Conservation (phyloP, 2,797 vertebrate genomes). For the Botia kubotai region DNA sequence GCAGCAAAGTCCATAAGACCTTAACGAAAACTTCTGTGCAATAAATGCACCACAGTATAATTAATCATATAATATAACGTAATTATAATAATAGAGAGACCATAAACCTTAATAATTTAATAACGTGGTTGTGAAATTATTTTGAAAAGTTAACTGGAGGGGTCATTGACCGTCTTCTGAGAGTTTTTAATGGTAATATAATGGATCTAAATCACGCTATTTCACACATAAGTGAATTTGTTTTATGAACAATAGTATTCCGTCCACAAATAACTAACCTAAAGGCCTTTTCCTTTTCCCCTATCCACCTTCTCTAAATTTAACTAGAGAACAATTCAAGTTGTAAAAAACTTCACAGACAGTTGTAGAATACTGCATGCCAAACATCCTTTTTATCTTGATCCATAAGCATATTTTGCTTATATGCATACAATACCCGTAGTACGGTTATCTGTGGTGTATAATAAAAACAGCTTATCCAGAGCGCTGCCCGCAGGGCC, state of each 20-base stretch:
- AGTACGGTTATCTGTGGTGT: constrained; percentile 72
- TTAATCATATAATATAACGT: not conserved
- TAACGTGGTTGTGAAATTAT: not conserved
- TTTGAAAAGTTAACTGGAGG: not conserved
- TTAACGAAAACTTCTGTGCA: not conserved
- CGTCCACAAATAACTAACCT: not conserved
- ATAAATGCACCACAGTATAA: not conserved
- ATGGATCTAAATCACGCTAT: not conserved
- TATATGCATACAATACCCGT: constrained; percentile 68
- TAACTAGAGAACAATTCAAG: not conserved
- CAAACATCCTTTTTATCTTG: constrained; percentile 68
- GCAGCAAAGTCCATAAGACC: constrained; percentile 54
- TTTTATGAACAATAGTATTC: constrained; percentile 1
- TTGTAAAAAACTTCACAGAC: too few relatives aligned
- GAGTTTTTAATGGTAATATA: not conserved
- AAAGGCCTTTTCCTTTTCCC: not conserved
- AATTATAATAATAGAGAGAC: not conserved
- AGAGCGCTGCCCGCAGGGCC: constrained; percentile 73
- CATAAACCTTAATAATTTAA: not conserved
- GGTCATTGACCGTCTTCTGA: not conserved
- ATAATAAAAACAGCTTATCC: constrained; percentile 82
- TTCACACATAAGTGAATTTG: not conserved
- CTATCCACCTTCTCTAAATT: not conserved
- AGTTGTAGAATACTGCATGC: not conserved
- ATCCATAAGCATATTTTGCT: constrained; percentile 72